phyloP scores from a whole-genome alignment of 2,113 vertebrate genomes.

The Elgaria multicarinata region DNA sequence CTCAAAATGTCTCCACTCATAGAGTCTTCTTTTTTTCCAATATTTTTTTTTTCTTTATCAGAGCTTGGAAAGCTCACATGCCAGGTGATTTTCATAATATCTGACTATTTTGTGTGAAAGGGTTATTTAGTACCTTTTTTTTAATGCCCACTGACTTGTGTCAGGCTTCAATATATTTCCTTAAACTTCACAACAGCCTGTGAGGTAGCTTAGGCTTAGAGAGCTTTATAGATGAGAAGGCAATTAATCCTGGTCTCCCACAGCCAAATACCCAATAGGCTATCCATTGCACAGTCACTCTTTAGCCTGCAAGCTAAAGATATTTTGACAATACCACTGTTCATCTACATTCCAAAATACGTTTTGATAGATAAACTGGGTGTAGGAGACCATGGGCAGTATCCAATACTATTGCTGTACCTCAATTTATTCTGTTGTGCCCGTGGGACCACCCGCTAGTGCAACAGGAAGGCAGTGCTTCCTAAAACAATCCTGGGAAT shows the following conservation, averaged over 20 bases:
- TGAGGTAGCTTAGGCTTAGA: neutral
- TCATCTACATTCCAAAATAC: too few relatives aligned
- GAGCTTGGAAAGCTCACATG: neutral
- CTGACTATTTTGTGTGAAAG: neutral
- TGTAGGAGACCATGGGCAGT: too few relatives aligned
- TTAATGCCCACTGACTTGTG: neutral
- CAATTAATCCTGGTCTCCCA: neutral
- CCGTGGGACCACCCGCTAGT: too few relatives aligned
- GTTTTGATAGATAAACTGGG: too few relatives aligned
- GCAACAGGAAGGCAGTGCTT: too few relatives aligned
- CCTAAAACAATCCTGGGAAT: too few relatives aligned
- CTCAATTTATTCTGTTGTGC: too few relatives aligned
- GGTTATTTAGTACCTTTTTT: neutral
- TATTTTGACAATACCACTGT: too few relatives aligned
- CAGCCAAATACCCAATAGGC: neutral
- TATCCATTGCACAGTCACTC: neutral
- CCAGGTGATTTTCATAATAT: neutral
- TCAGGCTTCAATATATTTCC: neutral
- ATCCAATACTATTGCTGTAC: too few relatives aligned
- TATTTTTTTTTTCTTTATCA: neutral
- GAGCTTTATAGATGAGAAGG: neutral
- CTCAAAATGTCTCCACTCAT: neutral
- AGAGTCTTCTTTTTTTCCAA: neutral
- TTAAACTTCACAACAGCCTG: neutral
- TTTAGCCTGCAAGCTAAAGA: neutral